Conservation (phyloP, 1,140 invertebrate genomes). For the Atta cephalotes region DNA sequence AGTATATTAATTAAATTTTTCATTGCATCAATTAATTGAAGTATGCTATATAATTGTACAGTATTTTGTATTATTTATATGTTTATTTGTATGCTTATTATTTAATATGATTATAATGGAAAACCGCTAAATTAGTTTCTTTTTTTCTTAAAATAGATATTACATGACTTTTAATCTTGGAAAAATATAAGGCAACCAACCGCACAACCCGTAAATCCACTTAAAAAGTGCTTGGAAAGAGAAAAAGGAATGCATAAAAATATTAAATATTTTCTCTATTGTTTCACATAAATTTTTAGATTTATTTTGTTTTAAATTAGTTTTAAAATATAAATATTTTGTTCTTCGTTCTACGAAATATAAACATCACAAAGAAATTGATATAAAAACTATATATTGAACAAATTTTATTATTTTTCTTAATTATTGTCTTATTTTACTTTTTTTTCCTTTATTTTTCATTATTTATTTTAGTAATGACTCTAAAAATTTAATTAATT, state of each 20-base stretch:
- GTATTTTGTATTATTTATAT: background rate
- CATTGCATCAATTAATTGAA: no score
- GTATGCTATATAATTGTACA: no score
- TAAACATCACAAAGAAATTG: background rate
- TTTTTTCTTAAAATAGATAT: background rate
- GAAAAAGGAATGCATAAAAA: background rate
- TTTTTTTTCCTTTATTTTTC: background rate
- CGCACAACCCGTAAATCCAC: background rate
- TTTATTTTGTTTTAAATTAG: background rate
- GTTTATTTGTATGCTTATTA: background rate
- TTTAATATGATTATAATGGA: background rate
- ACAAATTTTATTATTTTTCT: background rate
- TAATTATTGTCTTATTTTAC: background rate
- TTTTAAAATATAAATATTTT: background rate
- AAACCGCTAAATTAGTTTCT: background rate
- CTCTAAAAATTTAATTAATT: background rate
- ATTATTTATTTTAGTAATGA: background rate
- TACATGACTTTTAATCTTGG: background rate
- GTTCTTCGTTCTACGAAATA: background rate
- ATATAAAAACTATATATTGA: background rate
- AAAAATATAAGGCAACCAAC: background rate
- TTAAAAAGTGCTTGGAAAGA: background rate
- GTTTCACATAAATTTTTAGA: background rate
- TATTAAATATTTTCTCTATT: background rate
- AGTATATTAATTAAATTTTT: no score